phyloP scores from a whole-genome alignment of 2,888 invertebrate genomes.

The Hipparchia semele region DNA sequence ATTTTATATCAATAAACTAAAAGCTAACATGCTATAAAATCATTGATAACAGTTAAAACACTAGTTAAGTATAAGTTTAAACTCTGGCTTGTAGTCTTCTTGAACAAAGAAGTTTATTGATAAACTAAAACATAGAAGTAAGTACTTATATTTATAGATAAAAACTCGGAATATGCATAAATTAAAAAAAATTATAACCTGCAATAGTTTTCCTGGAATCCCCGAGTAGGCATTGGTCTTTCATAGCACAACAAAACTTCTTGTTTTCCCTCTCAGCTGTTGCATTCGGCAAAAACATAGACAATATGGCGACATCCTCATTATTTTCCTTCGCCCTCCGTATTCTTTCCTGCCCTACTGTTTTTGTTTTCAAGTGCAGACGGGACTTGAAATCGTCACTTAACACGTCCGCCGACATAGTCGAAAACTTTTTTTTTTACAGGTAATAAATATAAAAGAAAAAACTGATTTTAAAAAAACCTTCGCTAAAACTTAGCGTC shows the following conservation, averaged over 20 bases:
- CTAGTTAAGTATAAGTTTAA: too few species aligned
- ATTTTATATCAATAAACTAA: neutral
- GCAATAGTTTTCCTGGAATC: constrained; percentile 90
- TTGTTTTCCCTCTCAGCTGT: constrained; percentile 86
- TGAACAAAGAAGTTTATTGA: neutral
- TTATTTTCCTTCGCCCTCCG: constrained; percentile 90
- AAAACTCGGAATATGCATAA: neutral
- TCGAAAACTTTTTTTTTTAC: constrained; percentile 40
- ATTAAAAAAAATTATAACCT: constrained; percentile 80
- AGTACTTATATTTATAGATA: neutral
- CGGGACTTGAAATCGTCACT: constrained; percentile 90
- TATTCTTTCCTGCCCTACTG: constrained; percentile 92
- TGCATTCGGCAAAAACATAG: constrained; percentile 90
- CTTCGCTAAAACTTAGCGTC: neutral
- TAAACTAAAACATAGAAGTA: neutral
- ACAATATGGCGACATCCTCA: constrained; percentile 94
- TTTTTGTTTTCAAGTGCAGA: constrained; percentile 89
- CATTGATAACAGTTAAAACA: neutral
- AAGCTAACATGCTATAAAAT: neutral
- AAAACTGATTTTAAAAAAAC: constrained; percentile 22
- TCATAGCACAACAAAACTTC: constrained; percentile 90
- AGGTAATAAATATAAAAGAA: constrained; percentile 39
- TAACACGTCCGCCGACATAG: constrained; percentile 89
- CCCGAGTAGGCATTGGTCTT: constrained; percentile 89
- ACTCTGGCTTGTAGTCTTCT: too few species aligned